A percentile compares a stretch with the other conserved stretches of the same genome.
Evolutionary conservation across 2,888 invertebrate species (phyloP).

Genomic region (Drosophila rubida): DNA sequence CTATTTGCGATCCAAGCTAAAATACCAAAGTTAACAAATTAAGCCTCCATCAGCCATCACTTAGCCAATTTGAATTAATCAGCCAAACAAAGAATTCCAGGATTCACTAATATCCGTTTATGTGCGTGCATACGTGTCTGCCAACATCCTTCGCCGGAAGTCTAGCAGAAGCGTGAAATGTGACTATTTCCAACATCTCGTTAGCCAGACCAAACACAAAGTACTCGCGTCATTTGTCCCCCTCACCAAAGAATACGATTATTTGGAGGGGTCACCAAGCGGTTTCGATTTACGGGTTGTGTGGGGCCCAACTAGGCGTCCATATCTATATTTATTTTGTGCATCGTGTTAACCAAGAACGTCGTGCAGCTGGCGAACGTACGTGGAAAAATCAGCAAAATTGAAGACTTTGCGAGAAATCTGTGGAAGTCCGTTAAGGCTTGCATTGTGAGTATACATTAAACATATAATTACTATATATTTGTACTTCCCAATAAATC

Average conservation of each 20-base stretch:
- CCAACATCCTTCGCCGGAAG: no score
- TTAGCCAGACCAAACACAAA: conserved; percentile 21
- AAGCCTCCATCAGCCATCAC: conserved; percentile 49
- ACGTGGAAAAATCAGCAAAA: conserved; percentile 84
- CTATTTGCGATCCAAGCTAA: conserved; percentile 52
- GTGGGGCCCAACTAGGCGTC: background rate
- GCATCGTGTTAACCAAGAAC: conserved; percentile 30
- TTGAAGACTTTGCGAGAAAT: conserved; percentile 85
- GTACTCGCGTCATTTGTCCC: conserved; percentile 14
- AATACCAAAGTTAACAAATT: conserved; percentile 74
- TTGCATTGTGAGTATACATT: conserved; percentile 85
- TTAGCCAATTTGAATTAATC: conserved; percentile 40
- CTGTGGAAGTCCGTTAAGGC: conserved; percentile 86
- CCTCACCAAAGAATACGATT: background rate
- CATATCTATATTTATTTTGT: conserved; percentile 19
- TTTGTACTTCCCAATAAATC: no score
- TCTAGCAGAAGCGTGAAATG: conserved; percentile 43
- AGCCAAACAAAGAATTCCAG: conserved; percentile 9
- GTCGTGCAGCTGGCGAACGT: conserved; percentile 77
- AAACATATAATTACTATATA: no score
- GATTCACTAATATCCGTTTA: conserved; percentile 13
- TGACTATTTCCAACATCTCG: conserved; percentile 44
- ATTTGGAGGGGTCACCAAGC: conserved; percentile 27
- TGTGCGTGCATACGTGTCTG: background rate
- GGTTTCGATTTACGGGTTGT: conserved; percentile 28